These are phyloP conservation scores for Girardinichthys multiradiatus DNA, from an alignment of 2,113 vertebrate species.

Conservation along the genomic window DNA sequence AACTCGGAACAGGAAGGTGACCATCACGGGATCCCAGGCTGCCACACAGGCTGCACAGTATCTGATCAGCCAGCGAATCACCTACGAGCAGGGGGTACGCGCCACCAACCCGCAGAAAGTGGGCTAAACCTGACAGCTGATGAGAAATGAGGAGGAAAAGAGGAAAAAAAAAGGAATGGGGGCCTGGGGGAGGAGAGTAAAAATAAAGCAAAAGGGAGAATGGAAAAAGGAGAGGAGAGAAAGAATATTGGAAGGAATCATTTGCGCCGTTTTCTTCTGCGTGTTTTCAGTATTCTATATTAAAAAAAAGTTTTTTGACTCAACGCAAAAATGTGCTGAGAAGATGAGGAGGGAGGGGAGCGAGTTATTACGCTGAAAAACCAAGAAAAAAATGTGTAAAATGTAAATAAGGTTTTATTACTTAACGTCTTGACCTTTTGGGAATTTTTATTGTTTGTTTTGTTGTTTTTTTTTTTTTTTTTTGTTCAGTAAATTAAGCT, in stretches of 20 bases:
- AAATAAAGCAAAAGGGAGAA: constrained; percentile 71
- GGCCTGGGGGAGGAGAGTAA: constrained; percentile 77
- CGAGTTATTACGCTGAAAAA: constrained; percentile 73
- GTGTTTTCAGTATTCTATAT: constrained; percentile 84
- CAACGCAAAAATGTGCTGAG: constrained; percentile 75
- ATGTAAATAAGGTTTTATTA: constrained; percentile 88
- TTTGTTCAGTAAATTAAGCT: constrained; percentile 74
- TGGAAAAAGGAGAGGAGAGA: constrained; percentile 75
- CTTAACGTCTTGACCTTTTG: constrained; percentile 82
- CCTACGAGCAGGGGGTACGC: constrained; percentile 93
- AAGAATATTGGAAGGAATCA: constrained; percentile 77
- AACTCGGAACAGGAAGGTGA: constrained; percentile 95
- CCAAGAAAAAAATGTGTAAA: constrained; percentile 84
- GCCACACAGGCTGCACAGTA: constrained; percentile 95
- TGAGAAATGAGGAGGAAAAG: constrained; percentile 71
- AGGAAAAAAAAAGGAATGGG: constrained; percentile 68
- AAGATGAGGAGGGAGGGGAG: constrained; percentile 73
- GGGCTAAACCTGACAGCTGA: constrained; percentile 82
- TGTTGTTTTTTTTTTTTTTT: constrained; percentile 55
- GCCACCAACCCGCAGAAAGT: constrained; percentile 96
- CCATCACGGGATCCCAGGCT: constrained; percentile 93
- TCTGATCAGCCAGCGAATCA: constrained; percentile 96
- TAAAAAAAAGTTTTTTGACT: constrained; percentile 72
- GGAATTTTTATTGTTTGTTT: constrained; percentile 78
- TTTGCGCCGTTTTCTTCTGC: constrained; percentile 74